phyloP scores from a whole-genome alignment of 2,113 vertebrate species.

The Podocnemis expansa region DNA sequence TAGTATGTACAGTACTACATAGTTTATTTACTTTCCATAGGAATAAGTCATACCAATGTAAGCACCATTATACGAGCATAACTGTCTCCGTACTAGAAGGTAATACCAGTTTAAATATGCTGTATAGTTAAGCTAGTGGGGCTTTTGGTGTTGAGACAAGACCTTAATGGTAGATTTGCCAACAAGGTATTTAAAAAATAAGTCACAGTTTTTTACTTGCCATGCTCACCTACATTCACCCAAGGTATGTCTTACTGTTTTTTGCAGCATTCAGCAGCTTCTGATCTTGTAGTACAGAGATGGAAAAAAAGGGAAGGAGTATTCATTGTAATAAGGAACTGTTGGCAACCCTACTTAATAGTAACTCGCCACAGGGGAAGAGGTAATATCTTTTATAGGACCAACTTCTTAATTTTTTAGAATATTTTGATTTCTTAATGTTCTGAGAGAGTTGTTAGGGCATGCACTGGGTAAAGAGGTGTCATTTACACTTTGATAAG shows the following conservation, averaged over 20 bases:
- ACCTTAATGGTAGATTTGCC: background rate
- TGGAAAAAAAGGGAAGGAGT: too few relatives aligned
- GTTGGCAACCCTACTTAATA: background rate
- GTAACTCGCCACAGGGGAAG: background rate
- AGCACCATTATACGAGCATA: background rate
- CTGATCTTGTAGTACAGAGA: too few relatives aligned
- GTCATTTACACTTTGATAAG: background rate
- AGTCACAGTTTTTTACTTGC: too few relatives aligned
- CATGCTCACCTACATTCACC: too few relatives aligned
- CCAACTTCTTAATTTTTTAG: background rate
- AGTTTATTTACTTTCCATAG: background rate
- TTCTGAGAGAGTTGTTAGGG: background rate
- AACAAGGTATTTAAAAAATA: too few relatives aligned
- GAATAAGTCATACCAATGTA: background rate
- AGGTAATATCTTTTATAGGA: background rate
- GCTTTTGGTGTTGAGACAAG: background rate
- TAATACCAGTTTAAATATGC: background rate
- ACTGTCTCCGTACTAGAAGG: background rate
- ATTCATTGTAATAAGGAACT: too few relatives aligned
- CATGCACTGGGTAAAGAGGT: background rate
- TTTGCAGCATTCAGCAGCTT: too few relatives aligned
- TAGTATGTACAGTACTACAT: background rate
- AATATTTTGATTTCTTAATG: too few relatives aligned
- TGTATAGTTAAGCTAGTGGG: background rate
- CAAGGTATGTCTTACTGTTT: too few relatives aligned